These are phyloP conservation scores for Euura saliciscinereae DNA, from an alignment of 1,140 invertebrate species.

Conservation along the genomic window DNA sequence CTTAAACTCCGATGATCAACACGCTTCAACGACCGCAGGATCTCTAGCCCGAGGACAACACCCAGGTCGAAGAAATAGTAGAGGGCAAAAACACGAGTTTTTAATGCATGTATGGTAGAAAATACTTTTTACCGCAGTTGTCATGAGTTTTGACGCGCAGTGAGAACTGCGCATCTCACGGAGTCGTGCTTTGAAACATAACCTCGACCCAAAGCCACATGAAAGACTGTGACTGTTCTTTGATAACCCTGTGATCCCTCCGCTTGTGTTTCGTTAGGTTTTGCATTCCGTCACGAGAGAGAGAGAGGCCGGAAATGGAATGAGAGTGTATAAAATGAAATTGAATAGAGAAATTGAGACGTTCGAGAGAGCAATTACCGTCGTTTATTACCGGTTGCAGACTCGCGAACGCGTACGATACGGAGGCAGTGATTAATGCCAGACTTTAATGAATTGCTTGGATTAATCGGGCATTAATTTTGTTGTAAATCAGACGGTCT, in stretches of 20 bases:
- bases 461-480: constrained; percentile 5
- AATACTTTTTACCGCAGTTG: too few species aligned
- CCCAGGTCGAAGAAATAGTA: too few species aligned
- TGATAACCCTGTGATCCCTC: too few species aligned
- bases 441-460: constrained; percentile 1
- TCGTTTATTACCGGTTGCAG: not conserved
- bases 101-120: too few species aligned
- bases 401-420: not conserved
- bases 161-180: too few species aligned
- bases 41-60: not conserved
- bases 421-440: not conserved
- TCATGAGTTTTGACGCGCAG: too few species aligned
- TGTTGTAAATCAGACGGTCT: not conserved
- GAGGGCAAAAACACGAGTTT: too few species aligned
- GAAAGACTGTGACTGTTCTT: too few species aligned
- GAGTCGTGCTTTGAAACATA: too few species aligned
- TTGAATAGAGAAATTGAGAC: not conserved
- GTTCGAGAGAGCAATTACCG: not conserved
- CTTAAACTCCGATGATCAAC: not conserved
- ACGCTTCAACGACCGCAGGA: not conserved
- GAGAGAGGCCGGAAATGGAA: too few species aligned
- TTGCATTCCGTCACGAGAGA: not conserved
- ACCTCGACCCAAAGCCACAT: too few species aligned
- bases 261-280: not conserved
- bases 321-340: not conserved